A percentile compares a stretch with the other conserved stretches of the same genome.
These are phyloP conservation scores for Thecophora atra DNA, from an alignment of 2,888 invertebrate species.

Conservation along the genomic window DNA sequence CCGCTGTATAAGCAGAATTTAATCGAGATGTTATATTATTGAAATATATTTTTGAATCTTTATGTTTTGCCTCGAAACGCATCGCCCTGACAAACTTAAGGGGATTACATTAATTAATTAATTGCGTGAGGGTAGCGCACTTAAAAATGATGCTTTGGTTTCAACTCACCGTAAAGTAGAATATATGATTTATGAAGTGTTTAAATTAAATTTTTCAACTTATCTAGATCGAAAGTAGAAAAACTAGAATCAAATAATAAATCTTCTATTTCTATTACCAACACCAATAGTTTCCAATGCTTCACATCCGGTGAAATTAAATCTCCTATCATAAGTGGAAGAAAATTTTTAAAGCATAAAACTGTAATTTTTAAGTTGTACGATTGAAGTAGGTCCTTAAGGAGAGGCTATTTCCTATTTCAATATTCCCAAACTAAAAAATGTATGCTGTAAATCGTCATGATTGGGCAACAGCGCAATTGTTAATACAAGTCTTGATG, in stretches of 20 bases:
- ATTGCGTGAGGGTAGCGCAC: constrained; percentile 34
- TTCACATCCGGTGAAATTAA: constrained; percentile 36
- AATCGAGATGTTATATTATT: constrained; percentile 33
- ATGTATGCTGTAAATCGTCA: no score
- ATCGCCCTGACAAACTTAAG: no score
- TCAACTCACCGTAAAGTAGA: constrained; percentile 39
- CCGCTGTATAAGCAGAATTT: constrained; percentile 25
- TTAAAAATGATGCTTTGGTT: constrained; percentile 40
- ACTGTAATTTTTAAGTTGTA: constrained; percentile 42
- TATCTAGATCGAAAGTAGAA: constrained; percentile 30
- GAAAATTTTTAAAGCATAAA: not conserved
- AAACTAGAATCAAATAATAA: constrained; percentile 33
- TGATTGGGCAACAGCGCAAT: no score
- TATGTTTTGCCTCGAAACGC: no score
- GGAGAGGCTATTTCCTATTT: constrained; percentile 38
- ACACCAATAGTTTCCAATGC: constrained; percentile 39
- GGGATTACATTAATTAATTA: constrained; percentile 26
- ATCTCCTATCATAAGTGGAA: constrained; percentile 20
- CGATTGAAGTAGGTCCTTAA: constrained; percentile 28
- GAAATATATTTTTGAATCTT: constrained; percentile 36
- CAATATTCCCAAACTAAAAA: constrained; percentile 39
- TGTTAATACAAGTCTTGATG: no score
- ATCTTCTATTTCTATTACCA: constrained; percentile 38
- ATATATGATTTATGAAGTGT: no score
- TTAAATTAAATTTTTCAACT: constrained; percentile 37